Evolutionary conservation across 2,113 vertebrate species (phyloP).

Genomic region (Psittacula cyanocephala): DNA sequence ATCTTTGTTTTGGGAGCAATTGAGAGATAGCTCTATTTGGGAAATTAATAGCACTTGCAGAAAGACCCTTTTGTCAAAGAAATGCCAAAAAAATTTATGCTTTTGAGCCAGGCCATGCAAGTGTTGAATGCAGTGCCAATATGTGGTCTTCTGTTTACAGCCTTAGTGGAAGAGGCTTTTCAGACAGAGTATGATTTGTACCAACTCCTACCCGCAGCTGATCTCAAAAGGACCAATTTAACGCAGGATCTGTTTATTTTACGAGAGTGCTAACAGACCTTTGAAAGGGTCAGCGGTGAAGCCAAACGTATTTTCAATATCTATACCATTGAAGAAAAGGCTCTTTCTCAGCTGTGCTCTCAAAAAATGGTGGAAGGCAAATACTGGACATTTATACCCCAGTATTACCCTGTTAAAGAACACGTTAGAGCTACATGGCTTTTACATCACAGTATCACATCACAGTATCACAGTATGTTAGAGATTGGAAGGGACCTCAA

Average conservation of each 20-base stretch:
- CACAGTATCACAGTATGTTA: too few relatives aligned
- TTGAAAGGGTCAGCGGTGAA: slow-evolving; percentile 28
- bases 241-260: slow-evolving; percentile 21
- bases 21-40: not conserved
- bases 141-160: not conserved
- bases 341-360: not conserved
- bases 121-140: slow-evolving; percentile 20
- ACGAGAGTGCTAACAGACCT: slow-evolving; percentile 1
- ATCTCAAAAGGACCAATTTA: slow-evolving; percentile 45
- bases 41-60: slow-evolving; percentile 8
- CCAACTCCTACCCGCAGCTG: slow-evolving; percentile 15
- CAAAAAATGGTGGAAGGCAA: not conserved
- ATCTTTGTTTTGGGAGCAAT: not conserved
- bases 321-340: slow-evolving; percentile 1
- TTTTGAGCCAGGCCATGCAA: not conserved
- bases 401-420: not conserved
- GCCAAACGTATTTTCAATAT: slow-evolving; percentile 33
- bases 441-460: too few relatives aligned
- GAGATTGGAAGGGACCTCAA: too few relatives aligned
- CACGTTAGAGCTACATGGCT: slow-evolving; percentile 8
- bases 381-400: not conserved
- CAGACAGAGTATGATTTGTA: slow-evolving; percentile 22
- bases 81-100: not conserved
- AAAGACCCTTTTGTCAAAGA: slow-evolving; percentile 5
- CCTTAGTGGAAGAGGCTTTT: not conserved